phyloP scores from a whole-genome alignment of 2,113 vertebrate species.

The Zosterops borbonicus region DNA sequence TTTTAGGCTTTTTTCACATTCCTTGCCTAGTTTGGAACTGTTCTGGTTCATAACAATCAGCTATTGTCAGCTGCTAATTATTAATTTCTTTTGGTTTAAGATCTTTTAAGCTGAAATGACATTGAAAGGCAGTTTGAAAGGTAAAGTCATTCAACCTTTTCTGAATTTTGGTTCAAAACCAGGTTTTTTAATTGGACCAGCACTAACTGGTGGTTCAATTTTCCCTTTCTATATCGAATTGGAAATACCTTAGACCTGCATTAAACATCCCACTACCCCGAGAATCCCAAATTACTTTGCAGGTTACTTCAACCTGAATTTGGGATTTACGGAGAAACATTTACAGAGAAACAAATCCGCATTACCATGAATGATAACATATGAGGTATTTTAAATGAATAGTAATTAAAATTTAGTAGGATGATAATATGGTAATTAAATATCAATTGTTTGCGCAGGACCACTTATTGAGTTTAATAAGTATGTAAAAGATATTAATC shows the following conservation, averaged over 20 bases:
- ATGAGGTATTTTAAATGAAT: slow-evolving; percentile 69
- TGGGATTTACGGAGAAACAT: slow-evolving; percentile 38
- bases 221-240: neutral
- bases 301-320: slow-evolving; percentile 15
- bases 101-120: slow-evolving; percentile 1
- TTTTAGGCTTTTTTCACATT: neutral
- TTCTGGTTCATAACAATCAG: slow-evolving; percentile 23
- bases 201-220: neutral
- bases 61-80: slow-evolving; percentile 29
- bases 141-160: neutral
- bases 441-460: slow-evolving; percentile 72
- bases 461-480: slow-evolving; percentile 72
- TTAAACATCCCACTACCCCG: neutral
- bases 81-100: slow-evolving; percentile 29
- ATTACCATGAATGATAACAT: slow-evolving; percentile 63
- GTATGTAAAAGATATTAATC: slow-evolving; percentile 73
- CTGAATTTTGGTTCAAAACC: neutral
- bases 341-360: slow-evolving; percentile 51
- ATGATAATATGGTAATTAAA: slow-evolving; percentile 76
- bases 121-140: neutral
- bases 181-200: neutral
- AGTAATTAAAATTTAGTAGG: slow-evolving; percentile 75
- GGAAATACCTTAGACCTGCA: neutral
- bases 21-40: neutral
- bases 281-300: neutral